These are phyloP conservation scores for Spilogale gracilis DNA, from an alignment of 2,113 vertebrate genomes.

Conservation along the genomic window DNA sequence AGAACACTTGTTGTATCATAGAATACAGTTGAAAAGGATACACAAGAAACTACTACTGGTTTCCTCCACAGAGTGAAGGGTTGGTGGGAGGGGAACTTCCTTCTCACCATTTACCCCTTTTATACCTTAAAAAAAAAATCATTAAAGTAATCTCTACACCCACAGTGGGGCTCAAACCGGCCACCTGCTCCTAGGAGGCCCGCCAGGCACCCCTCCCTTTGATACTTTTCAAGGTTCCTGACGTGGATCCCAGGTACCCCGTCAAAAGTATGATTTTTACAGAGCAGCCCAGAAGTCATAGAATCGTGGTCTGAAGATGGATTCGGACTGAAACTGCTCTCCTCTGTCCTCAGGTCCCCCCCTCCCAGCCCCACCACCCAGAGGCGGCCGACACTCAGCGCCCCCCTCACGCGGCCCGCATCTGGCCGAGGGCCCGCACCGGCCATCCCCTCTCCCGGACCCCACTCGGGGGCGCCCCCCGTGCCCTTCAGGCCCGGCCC, in stretches of 20 bases:
- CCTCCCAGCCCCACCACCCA: conserved; percentile 91
- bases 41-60: neutral
- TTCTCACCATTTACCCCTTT: neutral
- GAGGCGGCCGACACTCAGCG: conserved; percentile 85
- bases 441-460: conserved; percentile 86
- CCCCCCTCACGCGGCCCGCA: conserved; percentile 80
- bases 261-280: neutral
- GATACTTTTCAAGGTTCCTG: neutral
- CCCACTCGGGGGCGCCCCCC: conserved; percentile 88
- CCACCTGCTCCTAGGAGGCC: neutral
- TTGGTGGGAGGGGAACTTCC: neutral
- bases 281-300: neutral
- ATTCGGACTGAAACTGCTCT: neutral
- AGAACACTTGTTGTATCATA: too few relatives aligned
- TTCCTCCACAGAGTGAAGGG: neutral
- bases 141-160: neutral
- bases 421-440: conserved; percentile 88
- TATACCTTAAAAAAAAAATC: neutral
- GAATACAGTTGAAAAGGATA: neutral
- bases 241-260: neutral
- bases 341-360: conserved; percentile 90
- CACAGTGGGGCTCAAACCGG: neutral
- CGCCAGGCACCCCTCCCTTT: neutral
- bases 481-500: conserved; percentile 87
- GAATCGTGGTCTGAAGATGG: neutral